phyloP scores from a whole-genome alignment of 2,888 invertebrate species.

The Fabriciana adippe region DNA sequence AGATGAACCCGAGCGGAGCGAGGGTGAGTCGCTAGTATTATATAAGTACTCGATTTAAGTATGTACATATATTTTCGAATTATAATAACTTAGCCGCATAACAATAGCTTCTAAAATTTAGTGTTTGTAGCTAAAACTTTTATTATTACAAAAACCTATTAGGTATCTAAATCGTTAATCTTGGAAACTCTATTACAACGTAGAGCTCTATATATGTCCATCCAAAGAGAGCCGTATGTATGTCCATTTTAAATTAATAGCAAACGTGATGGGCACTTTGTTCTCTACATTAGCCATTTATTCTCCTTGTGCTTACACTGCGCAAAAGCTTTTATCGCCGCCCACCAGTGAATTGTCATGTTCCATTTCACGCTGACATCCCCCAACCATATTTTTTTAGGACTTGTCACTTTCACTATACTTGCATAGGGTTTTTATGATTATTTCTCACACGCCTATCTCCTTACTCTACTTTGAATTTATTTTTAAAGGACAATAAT shows the following conservation, averaged over 20 bases:
- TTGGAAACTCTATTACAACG: slow-evolving; percentile 13
- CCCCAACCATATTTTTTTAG: slow-evolving; percentile 28
- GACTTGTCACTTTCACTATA: background rate
- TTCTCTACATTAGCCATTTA: slow-evolving; percentile 48
- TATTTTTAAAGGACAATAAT: background rate
- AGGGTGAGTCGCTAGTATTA: too few species aligned
- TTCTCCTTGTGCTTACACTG: slow-evolving; percentile 45
- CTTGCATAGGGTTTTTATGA: background rate
- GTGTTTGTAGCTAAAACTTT: too few species aligned
- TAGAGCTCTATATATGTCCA: background rate
- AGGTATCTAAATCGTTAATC: slow-evolving; percentile 11
- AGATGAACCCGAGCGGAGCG: too few species aligned
- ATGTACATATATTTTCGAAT: too few species aligned
- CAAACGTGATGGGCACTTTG: slow-evolving; percentile 40
- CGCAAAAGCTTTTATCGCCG: slow-evolving; percentile 38
- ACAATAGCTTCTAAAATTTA: too few species aligned
- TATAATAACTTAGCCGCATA: too few species aligned
- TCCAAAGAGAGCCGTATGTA: background rate
- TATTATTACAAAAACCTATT: too few species aligned
- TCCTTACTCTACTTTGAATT: background rate
- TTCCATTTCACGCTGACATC: slow-evolving; percentile 32
- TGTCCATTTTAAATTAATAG: slow-evolving; percentile 30
- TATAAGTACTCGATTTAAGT: too few species aligned
- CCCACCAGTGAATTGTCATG: slow-evolving; percentile 31
- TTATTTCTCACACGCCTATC: background rate